Base-by-base conservation (phyloP, 2,888 invertebrate genomes). In the Idaea biselata region DNA sequence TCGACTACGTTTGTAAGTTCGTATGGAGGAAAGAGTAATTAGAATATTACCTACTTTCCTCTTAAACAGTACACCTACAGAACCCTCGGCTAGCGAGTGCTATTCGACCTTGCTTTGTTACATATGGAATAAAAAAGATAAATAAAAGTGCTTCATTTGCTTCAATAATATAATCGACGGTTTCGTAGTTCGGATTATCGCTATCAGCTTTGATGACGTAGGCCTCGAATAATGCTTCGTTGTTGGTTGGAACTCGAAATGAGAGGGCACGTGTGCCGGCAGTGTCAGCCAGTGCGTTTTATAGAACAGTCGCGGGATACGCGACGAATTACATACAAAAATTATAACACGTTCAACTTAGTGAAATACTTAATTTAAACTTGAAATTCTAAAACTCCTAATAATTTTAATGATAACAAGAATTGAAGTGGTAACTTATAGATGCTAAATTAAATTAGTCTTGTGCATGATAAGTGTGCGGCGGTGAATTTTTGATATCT, bases 231-330 rank as follows among this genome's bases (percentile, higher is more conserved):
- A 44, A 14, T 44, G 44, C 44, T 44, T 14, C 44, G 44, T 44
- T 44, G 44, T 44, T 44, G 44, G 44, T 44, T 44, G 11, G 11
- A 44, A 44, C 11, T 14, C 44, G 44, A 44, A 44, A 8, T 44
- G 44, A 8, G 44, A 44, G 44, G 44, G 44, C 44, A 44, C 44
- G 44, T 44, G 44, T 8, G 44, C 44, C 44, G 44, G 44, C 44
- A 44, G 44, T 44, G 44, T 44, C 44, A 44, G 44, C 44, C 44
- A 44, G 44, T 44, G 44, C 44, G 44, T 44, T 44, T 44, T 44
- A 14, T 44, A 14, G 44, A 11, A 44, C 44, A 44, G 44, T 44
- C 44, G 44, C 44, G 44, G 44, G 14, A 44, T 14, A 14, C 44
- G 11, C 14, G 44, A 8, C 44, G 44, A 3, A 44, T 44, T 6